phyloP scores from a whole-genome alignment of 2,888 invertebrate genomes.

The Colletes collaris region DNA sequence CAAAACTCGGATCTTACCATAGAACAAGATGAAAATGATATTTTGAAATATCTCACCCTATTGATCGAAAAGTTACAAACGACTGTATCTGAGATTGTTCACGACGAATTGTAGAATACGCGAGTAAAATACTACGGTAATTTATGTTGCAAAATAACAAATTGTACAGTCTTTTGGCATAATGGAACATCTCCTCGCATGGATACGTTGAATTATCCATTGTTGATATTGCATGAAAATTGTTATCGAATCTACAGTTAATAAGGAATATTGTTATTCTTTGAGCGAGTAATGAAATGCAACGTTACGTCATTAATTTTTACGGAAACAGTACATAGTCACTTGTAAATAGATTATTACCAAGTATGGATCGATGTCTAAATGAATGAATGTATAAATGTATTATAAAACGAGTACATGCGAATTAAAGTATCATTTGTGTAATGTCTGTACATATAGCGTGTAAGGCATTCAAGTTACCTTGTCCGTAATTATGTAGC shows the following conservation, averaged over 20 bases:
- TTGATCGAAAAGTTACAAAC: constrained; percentile 63
- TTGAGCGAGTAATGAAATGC: constrained; percentile 1
- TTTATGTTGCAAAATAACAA: constrained; percentile 9
- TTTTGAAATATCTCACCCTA: constrained; percentile 60
- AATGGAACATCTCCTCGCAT: constrained; percentile 1
- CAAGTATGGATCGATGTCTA: constrained; percentile 23
- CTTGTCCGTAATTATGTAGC: constrained; percentile 14
- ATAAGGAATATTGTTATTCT: constrained; percentile 20
- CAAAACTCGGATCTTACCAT: constrained; percentile 51
- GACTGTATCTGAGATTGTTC: constrained; percentile 55
- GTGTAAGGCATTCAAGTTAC: constrained; percentile 24
- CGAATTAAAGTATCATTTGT: neutral
- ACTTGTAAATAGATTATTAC: constrained; percentile 46
- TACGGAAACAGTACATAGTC: constrained; percentile 3
- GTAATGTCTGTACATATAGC: constrained; percentile 24
- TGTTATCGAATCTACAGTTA: constrained; percentile 7
- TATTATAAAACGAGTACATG: constrained; percentile 28
- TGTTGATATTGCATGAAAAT: constrained; percentile 27
- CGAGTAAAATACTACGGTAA: neutral
- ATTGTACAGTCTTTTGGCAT: constrained; percentile 23
- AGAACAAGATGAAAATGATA: constrained; percentile 62
- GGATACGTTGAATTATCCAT: constrained; percentile 10
- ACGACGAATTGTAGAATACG: constrained; percentile 69
- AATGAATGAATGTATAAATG: constrained; percentile 14
- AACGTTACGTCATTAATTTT: constrained; percentile 2